Base-by-base conservation (phyloP, 2,797 vertebrate species). In the Taeniopygia guttata region DNA sequence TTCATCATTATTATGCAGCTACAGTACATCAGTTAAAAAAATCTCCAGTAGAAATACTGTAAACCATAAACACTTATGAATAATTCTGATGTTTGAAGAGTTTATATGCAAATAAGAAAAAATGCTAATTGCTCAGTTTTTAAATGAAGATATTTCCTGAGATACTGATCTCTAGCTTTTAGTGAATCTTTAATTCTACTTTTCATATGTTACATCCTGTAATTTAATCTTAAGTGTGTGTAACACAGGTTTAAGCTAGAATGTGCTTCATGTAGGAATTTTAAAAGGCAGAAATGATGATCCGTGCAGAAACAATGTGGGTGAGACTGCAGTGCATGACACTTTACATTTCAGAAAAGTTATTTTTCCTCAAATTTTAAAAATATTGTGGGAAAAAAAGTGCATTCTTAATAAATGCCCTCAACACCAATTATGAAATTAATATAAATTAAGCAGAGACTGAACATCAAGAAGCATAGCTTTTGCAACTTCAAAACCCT, bases 191-290 rank as follows among this genome's bases (percentile, higher is more conserved):
- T 89, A 66, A 72, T 95, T 94, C 73, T 91, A 52, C 26, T 92
- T 55, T 91, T 94, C 49, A 34, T 62, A 80, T 62, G 49, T 84
- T 88, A 92, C 23, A 49, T 74, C 34, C 79, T 89, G 34, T 91
- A 88, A 92, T 84, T 96, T 94, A 95, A 95, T 85, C 90, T 95
- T 74, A 94, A 62, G 89, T 75, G 52, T 83, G 92, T 21, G 72
- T 22, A 89, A 81, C 64, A 93, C 63, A 66, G 55, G 62, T 59
- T 94, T 51, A 94, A 87, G 42, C 20, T 68, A 95, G 87, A 80
- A 67, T 96, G 72, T 62, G 91, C 43, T 87, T 89, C 46, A 85
- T 87, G 29, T 64, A 73, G 40, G 48, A 95, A 76, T 54, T 95
- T 87, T 89, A 87, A 89, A 84, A 82, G 10, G 63, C 18, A 93